Evolutionary conservation across 2,797 vertebrate species (phyloP).

Genomic region (Danionella dracula): DNA sequence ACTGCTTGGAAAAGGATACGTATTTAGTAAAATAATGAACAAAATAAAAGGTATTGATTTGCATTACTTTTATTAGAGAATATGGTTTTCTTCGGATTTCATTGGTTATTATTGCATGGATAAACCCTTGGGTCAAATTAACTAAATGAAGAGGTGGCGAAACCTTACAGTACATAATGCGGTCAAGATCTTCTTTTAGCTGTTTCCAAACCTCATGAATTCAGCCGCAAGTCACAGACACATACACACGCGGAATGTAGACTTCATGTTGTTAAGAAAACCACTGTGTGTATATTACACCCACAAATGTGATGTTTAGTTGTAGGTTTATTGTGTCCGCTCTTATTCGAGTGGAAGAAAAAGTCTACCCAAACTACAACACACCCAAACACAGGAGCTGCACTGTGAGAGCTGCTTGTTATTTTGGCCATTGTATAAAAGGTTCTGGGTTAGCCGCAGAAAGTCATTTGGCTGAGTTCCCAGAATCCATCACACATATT

Average conservation of each 20-base stretch:
- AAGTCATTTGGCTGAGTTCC: constrained; percentile 34
- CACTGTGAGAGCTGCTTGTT: constrained; percentile 15
- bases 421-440: constrained; percentile 21
- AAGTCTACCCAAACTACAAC: neutral
- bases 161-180: constrained; percentile 27
- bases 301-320: neutral
- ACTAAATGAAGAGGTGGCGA: constrained; percentile 19
- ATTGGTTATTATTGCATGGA: neutral
- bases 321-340: neutral
- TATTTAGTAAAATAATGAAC: no score
- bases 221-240: neutral
- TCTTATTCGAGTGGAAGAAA: neutral
- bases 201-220: constrained; percentile 6
- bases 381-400: constrained; percentile 5
- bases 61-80: neutral
- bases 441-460: constrained; percentile 27
- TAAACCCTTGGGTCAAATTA: constrained; percentile 29
- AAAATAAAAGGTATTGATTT: no score
- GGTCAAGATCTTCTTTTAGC: constrained; percentile 33
- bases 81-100: constrained; percentile 18
- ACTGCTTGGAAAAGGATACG: no score
- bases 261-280: neutral
- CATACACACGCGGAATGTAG: neutral
- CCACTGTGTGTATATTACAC: neutral
- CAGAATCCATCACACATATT: constrained; percentile 35